Evolutionary conservation across 2,888 invertebrate genomes (phyloP).

Genomic region (Cryptophagus acutangulus): DNA sequence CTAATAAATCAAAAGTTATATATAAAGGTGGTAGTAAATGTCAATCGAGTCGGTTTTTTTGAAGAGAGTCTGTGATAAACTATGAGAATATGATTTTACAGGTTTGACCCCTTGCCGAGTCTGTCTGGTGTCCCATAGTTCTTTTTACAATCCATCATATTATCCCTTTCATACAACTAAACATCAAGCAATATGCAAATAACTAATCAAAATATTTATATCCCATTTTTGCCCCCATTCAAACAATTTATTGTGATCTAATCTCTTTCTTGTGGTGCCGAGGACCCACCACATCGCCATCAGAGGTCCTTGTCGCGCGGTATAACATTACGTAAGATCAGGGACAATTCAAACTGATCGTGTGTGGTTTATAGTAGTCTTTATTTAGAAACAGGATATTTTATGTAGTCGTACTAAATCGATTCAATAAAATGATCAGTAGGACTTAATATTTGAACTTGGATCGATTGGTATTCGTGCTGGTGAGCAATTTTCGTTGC

Average conservation of each 20-base stretch:
- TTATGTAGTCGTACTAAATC: too few relatives aligned
- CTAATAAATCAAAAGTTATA: conserved; percentile 14
- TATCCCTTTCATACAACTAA: background rate
- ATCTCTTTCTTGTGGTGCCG: conserved; percentile 28
- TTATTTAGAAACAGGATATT: too few relatives aligned
- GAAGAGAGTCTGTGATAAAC: conserved; percentile 17
- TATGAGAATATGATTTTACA: conserved; percentile 9
- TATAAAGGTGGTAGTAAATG: conserved; percentile 24
- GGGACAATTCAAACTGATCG: conserved; percentile 26
- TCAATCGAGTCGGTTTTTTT: conserved; percentile 16
- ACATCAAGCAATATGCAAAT: conserved; percentile 1
- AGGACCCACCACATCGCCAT: conserved; percentile 37
- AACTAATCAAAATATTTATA: too few relatives aligned
- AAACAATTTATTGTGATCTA: conserved; percentile 31
- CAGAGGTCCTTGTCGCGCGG: conserved; percentile 30
- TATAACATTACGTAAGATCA: conserved; percentile 39
- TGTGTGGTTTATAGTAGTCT: conserved; percentile 4
- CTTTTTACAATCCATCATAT: conserved; percentile 3
- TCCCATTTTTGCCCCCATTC: too few relatives aligned
- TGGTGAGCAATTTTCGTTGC: conserved; percentile 13
- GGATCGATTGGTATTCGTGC: conserved; percentile 12
- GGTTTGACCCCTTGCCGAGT: conserved; percentile 11
- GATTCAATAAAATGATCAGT: too few relatives aligned
- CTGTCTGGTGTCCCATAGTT: conserved; percentile 10
- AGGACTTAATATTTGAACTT: too few relatives aligned